Conservation (phyloP, 1,140 invertebrate genomes). For the Zophobas atratus region DNA sequence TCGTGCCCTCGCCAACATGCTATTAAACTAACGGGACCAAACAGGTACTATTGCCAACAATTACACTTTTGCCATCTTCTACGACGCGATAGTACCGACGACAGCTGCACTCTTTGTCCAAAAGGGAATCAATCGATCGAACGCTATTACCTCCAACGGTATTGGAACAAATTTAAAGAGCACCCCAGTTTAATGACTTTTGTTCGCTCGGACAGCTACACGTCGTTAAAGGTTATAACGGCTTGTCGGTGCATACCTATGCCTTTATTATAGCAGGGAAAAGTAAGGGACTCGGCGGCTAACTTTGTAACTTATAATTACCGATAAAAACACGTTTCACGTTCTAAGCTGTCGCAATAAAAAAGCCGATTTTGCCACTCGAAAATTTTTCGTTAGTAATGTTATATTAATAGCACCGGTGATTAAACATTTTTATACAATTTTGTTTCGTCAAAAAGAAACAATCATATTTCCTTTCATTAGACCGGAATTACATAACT, state of each 20-base stretch:
- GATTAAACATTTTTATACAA: conserved; percentile 40
- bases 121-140: neutral
- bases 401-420: conserved; percentile 36
- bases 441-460: conserved; percentile 28
- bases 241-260: neutral
- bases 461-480: conserved; percentile 47
- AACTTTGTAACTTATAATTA: neutral
- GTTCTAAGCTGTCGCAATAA: neutral
- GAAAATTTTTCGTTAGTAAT: conserved; percentile 21
- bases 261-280: neutral
- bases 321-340: conserved; percentile 4
- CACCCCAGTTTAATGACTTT: neutral
- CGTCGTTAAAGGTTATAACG: neutral
- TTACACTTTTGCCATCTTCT: conserved; percentile 16
- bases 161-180: neutral
- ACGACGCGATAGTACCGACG: neutral
- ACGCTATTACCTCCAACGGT: neutral
- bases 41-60: conserved; percentile 34
- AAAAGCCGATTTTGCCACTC: neutral
- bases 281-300: neutral
- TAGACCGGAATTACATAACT: conserved; percentile 40
- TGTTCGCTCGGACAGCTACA: neutral
- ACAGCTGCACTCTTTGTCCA: conserved; percentile 7
- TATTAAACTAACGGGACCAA: conserved; percentile 16
- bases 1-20: neutral